Conservation (phyloP, 1,140 invertebrate genomes). For the Drosophila micromelanica region DNA sequence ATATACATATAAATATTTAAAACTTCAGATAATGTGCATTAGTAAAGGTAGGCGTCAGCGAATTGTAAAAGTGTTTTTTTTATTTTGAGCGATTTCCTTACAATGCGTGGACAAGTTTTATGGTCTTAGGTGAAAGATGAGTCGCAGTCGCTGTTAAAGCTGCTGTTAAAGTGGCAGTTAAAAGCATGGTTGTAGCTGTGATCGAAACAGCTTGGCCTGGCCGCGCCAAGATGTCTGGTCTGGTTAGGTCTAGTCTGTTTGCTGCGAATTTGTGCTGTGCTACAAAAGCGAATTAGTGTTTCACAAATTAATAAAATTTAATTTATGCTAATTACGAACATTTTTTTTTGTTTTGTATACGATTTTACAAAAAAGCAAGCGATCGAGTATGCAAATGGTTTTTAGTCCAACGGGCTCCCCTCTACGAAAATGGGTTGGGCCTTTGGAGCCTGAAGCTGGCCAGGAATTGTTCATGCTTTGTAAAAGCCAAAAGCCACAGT, state of each 20-base stretch:
- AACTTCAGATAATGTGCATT: constrained; percentile 15
- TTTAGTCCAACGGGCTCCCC: constrained; percentile 18
- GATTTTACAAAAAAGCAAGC: constrained; percentile 63
- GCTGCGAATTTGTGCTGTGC: constrained; percentile 29
- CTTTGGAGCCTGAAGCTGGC: background rate
- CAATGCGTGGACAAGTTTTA: constrained; percentile 57
- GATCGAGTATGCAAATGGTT: constrained; percentile 64
- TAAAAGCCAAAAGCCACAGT: constrained; percentile 8
- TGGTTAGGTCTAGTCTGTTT: constrained; percentile 17
- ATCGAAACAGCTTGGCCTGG: background rate
- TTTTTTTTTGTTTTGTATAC: background rate
- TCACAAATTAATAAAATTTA: constrained; percentile 82
- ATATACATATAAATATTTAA: constrained; percentile 20
- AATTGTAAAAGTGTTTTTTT: constrained; percentile 59
- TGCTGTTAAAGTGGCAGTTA: background rate
- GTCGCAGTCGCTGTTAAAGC: constrained; percentile 22
- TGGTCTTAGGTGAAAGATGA: constrained; percentile 69
- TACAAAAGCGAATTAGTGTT: constrained; percentile 78
- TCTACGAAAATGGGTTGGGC: constrained; percentile 18
- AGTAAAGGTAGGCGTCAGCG: constrained; percentile 53
- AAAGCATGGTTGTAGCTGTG: background rate
- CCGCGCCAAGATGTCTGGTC: constrained; percentile 75
- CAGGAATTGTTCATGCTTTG: constrained; percentile 5
- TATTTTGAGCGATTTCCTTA: constrained; percentile 39
- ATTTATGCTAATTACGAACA: constrained; percentile 75